phyloP scores from a whole-genome alignment of 2,797 vertebrate genomes.

The Podarcis siculus region DNA sequence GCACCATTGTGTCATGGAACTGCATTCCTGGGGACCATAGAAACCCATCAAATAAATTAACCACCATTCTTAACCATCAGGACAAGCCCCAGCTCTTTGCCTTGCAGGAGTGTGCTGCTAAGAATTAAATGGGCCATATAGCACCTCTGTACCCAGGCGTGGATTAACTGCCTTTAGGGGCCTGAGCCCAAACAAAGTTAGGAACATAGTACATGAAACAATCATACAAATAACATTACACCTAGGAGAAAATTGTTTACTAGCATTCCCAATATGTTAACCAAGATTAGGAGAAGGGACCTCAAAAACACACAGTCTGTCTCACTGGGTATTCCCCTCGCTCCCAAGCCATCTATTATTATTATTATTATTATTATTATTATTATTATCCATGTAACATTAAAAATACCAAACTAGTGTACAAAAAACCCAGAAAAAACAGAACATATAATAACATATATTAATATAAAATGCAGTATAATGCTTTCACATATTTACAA shows the following conservation, averaged over 20 bases:
- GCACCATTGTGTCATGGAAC: slow-evolving; percentile 12
- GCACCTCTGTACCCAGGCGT: not conserved
- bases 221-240: not conserved
- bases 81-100: not conserved
- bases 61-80: not conserved
- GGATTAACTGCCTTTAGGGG: not conserved
- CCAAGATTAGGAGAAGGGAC: too few species aligned
- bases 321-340: too few species aligned
- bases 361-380: too few species aligned
- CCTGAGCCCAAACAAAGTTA: not conserved
- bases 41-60: slow-evolving; percentile 26
- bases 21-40: not conserved
- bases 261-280: too few species aligned
- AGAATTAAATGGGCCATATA: slow-evolving; percentile 12
- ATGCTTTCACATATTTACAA: too few species aligned
- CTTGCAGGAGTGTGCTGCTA: not conserved
- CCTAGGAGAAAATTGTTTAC: not conserved
- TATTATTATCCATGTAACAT: too few species aligned
- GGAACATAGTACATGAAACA: not conserved
- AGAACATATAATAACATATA: too few species aligned
- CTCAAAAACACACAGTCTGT: too few species aligned
- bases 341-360: too few species aligned
- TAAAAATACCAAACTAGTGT: too few species aligned
- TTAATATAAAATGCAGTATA: too few species aligned
- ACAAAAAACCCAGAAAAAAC: too few species aligned